Evolutionary conservation across 2,797 vertebrate species (phyloP).

Genomic region (Clarias pachynema): DNA sequence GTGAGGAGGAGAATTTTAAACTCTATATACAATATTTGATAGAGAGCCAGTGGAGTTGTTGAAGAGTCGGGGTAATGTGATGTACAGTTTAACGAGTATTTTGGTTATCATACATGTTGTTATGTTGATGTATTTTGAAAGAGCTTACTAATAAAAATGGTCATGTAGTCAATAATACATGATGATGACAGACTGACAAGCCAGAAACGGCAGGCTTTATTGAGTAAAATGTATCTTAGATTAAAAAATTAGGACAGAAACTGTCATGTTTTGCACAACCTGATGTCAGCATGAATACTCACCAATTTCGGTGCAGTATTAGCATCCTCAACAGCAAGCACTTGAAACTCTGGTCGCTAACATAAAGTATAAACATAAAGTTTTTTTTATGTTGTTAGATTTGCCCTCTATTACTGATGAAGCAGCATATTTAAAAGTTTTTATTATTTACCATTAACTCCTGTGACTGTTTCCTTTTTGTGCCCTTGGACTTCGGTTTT

Average conservation of each 20-base stretch:
- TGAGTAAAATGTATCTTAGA: neutral
- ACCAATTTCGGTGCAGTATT: neutral
- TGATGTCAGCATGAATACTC: neutral
- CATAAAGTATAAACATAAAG: too few species aligned
- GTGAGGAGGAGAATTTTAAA: too few species aligned
- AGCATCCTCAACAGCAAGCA: neutral
- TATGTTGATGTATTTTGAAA: neutral
- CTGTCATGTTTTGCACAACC: neutral
- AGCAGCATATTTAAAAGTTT: neutral
- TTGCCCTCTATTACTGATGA: neutral
- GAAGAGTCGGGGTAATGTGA: too few species aligned
- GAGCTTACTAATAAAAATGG: neutral
- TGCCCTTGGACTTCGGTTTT: constrained; percentile 20
- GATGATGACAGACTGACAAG: neutral
- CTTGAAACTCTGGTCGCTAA: neutral
- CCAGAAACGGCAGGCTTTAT: neutral
- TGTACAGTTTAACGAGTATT: too few species aligned
- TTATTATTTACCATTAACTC: neutral
- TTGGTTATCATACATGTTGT: neutral
- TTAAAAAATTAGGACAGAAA: neutral
- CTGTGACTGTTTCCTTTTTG: neutral
- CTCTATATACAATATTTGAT: too few species aligned
- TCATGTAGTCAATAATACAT: neutral
- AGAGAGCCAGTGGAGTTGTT: too few species aligned
- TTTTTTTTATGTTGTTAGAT: neutral